Evolutionary conservation across 2,888 invertebrate genomes (phyloP).

Genomic region (Eristalis intricaria): DNA sequence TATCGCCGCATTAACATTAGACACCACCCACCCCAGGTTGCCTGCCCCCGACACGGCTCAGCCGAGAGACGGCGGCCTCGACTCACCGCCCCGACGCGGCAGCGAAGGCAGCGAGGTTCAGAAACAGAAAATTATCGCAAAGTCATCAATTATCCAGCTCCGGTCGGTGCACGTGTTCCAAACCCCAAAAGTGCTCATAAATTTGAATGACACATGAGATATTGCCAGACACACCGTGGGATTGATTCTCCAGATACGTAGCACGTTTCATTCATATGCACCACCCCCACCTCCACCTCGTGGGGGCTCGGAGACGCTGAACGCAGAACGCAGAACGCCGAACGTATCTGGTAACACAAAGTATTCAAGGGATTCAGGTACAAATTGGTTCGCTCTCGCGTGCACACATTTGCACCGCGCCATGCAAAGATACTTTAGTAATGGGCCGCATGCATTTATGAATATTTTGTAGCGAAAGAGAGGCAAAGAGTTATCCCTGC

Average conservation of each 20-base stretch:
- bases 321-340: no score
- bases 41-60: not conserved
- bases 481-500: not conserved
- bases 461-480: not conserved
- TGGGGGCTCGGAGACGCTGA: not conserved
- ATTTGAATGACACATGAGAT: slow-evolving; percentile 45
- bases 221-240: slow-evolving; percentile 49
- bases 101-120: not conserved
- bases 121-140: slow-evolving; percentile 39
- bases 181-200: slow-evolving; percentile 61
- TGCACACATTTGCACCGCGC: slow-evolving; percentile 40
- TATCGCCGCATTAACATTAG: slow-evolving; percentile 17
- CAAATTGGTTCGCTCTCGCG: slow-evolving; percentile 59
- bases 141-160: slow-evolving; percentile 48
- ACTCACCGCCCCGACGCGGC: not conserved
- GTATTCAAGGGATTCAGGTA: slow-evolving; percentile 20
- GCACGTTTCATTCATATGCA: not conserved
- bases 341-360: not conserved
- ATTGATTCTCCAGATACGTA: slow-evolving; percentile 47
- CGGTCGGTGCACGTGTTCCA: slow-evolving; percentile 53
- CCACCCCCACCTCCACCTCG: no score
- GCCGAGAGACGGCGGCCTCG: not conserved
- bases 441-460: slow-evolving; percentile 15
- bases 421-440: not conserved
- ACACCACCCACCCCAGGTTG: not conserved